Evolutionary conservation across 2,888 invertebrate species (phyloP).

Genomic region (Scaeva pyrastri): DNA sequence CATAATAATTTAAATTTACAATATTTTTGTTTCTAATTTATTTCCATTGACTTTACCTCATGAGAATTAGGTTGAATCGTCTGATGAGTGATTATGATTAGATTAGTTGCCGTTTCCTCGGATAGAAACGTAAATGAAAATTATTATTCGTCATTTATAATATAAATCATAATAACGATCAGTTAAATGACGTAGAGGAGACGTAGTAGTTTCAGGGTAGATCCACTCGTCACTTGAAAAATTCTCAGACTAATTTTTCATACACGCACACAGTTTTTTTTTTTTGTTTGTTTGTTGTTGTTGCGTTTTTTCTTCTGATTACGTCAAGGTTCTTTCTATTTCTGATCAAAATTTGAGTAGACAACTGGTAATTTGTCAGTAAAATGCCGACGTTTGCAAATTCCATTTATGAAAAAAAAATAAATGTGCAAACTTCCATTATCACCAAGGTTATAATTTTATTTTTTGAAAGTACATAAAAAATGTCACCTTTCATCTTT

Average conservation of each 20-base stretch:
- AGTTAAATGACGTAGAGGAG: constrained; percentile 20
- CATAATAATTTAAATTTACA: constrained; percentile 11
- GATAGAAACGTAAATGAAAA: constrained; percentile 3
- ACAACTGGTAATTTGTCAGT: constrained; percentile 45
- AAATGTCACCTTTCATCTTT: constrained; percentile 46
- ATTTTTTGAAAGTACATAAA: constrained; percentile 5
- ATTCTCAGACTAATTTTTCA: constrained; percentile 51
- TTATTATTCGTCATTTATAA: neutral
- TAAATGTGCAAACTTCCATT: neutral
- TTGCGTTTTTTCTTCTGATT: constrained; percentile 26
- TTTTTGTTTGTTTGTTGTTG: neutral
- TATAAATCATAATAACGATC: constrained; percentile 32
- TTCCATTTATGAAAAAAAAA: constrained; percentile 15
- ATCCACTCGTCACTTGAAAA: constrained; percentile 43
- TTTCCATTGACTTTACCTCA: constrained; percentile 25
- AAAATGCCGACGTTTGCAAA: constrained; percentile 40
- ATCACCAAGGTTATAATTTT: constrained; percentile 37
- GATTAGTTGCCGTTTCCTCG: constrained; percentile 25
- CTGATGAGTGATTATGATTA: constrained; percentile 36
- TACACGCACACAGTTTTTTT: constrained; percentile 43
- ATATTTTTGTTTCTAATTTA: constrained; percentile 27
- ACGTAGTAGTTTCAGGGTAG: neutral
- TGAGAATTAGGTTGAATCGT: constrained; percentile 25
- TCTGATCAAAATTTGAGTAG: constrained; percentile 47
- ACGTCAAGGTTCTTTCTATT: constrained; percentile 66